These are phyloP conservation scores for Drosophila prosaltans DNA, from an alignment of 1,140 invertebrate genomes.

Conservation along the genomic window DNA sequence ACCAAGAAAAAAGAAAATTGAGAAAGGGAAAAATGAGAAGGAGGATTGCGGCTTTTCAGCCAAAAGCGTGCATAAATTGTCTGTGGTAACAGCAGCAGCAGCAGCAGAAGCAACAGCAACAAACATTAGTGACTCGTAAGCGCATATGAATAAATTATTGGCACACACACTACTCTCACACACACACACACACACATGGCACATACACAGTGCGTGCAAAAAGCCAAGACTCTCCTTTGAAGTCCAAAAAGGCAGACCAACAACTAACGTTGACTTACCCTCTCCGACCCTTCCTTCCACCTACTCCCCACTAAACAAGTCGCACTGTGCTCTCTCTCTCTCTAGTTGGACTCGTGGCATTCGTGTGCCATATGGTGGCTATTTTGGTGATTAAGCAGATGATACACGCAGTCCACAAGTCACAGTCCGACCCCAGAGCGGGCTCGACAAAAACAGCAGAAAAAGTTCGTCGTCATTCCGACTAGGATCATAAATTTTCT, in stretches of 20 bases:
- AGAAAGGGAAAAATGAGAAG: conserved; percentile 17
- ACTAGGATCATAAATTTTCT: conserved; percentile 78
- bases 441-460: conserved; percentile 33
- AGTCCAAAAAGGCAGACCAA: conserved; percentile 35
- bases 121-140: conserved; percentile 78
- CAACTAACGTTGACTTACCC: conserved; percentile 22
- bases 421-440: conserved; percentile 49
- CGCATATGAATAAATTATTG: conserved; percentile 83
- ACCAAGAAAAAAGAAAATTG: conserved; percentile 19
- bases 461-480: conserved; percentile 78
- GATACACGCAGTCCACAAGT: conserved; percentile 51
- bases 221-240: conserved; percentile 66
- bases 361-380: conserved; percentile 78
- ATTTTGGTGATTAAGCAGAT: conserved; percentile 82
- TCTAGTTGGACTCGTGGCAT: conserved; percentile 23
- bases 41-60: conserved; percentile 60
- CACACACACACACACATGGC: conserved; percentile 20
- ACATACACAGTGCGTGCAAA: conserved; percentile 65
- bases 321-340: neutral
- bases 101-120: conserved; percentile 36
- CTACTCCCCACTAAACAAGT: conserved; percentile 1
- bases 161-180: conserved; percentile 45
- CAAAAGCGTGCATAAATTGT: conserved; percentile 82
- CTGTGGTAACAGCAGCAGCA: conserved; percentile 63
- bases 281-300: neutral